Conservation (phyloP, 2,888 invertebrate genomes). For the Drosophila emarginata region DNA sequence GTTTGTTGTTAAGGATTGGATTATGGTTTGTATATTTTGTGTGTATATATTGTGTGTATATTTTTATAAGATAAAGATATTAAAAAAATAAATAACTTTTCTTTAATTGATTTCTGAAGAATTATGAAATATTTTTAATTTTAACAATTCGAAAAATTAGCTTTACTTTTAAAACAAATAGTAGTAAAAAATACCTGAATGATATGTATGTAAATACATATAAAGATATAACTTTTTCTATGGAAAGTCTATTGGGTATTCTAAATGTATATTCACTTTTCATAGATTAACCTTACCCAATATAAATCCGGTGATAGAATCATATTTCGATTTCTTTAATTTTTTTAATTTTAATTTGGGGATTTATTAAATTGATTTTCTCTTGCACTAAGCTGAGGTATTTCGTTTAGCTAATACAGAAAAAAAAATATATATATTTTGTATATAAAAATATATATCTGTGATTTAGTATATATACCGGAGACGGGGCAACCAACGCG, state of each 20-base stretch:
- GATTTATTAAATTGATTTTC: background rate
- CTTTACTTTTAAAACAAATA: too few relatives aligned
- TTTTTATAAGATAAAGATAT: too few relatives aligned
- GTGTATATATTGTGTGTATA: too few relatives aligned
- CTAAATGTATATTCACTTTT: conserved; percentile 2
- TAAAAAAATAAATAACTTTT: too few relatives aligned
- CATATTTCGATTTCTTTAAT: conserved; percentile 30
- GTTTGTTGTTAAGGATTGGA: too few relatives aligned
- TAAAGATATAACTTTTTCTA: background rate
- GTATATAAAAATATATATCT: conserved; percentile 33
- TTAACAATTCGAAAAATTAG: too few relatives aligned
- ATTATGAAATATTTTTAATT: too few relatives aligned
- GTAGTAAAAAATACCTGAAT: too few relatives aligned
- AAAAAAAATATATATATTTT: conserved; percentile 50
- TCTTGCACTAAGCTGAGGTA: conserved; percentile 12
- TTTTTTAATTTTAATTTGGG: background rate
- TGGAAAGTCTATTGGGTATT: background rate
- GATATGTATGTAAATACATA: too few relatives aligned
- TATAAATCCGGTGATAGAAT: conserved; percentile 62
- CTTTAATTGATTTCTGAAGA: too few relatives aligned
- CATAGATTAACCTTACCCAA: conserved; percentile 52
- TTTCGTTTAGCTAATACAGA: conserved; percentile 12
- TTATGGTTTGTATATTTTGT: too few relatives aligned
- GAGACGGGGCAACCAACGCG: conserved; percentile 28
- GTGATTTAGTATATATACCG: background rate